A percentile compares a stretch with the other conserved stretches of the same genome.
Evolutionary conservation across 2,888 invertebrate species (phyloP).

Genomic region (Drosophila seclusa): DNA sequence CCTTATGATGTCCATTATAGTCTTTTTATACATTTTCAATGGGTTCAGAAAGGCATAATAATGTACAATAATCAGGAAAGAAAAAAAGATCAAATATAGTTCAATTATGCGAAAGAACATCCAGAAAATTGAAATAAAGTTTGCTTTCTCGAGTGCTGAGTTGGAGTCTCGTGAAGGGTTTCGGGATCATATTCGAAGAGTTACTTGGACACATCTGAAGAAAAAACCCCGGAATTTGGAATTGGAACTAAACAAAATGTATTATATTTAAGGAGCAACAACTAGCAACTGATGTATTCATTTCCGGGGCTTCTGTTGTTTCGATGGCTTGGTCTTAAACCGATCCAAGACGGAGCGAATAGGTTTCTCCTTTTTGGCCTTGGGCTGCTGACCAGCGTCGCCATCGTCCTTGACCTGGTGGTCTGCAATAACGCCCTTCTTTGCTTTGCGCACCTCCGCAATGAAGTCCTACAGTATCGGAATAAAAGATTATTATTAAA

Average conservation of each 20-base stretch:
- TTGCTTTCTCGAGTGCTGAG: too few relatives aligned
- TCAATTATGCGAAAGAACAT: not conserved
- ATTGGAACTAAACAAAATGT: not conserved
- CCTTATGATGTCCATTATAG: not conserved
- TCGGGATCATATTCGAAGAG: too few relatives aligned
- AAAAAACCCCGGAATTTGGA: too few relatives aligned
- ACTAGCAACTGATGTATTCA: slow-evolving; percentile 6
- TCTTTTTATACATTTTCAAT: not conserved
- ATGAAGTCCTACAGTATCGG: slow-evolving; percentile 86
- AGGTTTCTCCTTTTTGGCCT: slow-evolving; percentile 27
- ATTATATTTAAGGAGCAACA: slow-evolving; percentile 11
- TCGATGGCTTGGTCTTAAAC: slow-evolving; percentile 87
- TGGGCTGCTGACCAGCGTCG: slow-evolving; percentile 62
- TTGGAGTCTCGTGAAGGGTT: too few relatives aligned
- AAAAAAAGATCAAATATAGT: not conserved
- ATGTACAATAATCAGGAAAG: not conserved
- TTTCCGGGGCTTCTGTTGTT: slow-evolving; percentile 49
- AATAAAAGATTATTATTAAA: not conserved
- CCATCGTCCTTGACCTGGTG: slow-evolving; percentile 73
- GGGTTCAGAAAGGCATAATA: not conserved
- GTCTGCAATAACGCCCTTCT: slow-evolving; percentile 79
- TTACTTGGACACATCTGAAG: too few relatives aligned
- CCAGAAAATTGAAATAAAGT: too few relatives aligned
- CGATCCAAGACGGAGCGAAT: slow-evolving; percentile 87
- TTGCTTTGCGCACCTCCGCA: slow-evolving; percentile 85